These are phyloP conservation scores for Pandemis cinnamomeana DNA, from an alignment of 2,888 invertebrate species.

Conservation along the genomic window DNA sequence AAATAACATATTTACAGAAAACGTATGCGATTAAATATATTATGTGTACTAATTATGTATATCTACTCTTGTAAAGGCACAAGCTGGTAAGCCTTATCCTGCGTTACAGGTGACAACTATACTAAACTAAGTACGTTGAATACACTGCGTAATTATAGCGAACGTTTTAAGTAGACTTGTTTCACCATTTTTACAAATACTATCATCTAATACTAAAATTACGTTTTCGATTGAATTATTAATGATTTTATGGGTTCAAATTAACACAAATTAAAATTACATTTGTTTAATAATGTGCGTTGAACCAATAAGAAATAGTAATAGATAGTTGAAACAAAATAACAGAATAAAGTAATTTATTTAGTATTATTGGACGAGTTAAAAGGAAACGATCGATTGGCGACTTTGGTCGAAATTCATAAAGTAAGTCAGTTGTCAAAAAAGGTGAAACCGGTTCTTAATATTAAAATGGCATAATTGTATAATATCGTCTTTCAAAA, in stretches of 20 bases:
- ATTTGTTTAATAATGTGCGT: too few species aligned
- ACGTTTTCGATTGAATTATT: not conserved
- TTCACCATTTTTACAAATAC: not conserved
- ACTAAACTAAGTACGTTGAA: constrained; percentile 20
- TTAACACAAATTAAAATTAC: too few species aligned
- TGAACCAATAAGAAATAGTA: too few species aligned
- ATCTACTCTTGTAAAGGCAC: constrained; percentile 39
- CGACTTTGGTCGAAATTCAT: too few species aligned
- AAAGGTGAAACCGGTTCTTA: not conserved
- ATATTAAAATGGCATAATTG: not conserved
- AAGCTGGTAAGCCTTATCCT: constrained; percentile 38
- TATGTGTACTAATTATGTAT: constrained; percentile 21
- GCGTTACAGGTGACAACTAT: constrained; percentile 16
- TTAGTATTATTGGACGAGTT: too few species aligned
- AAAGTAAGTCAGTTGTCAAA: too few species aligned
- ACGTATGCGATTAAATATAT: constrained; percentile 18
- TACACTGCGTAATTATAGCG: constrained; percentile 13
- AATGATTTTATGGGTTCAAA: not conserved
- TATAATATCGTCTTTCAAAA: not conserved
- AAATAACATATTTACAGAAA: constrained; percentile 17
- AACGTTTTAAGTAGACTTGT: constrained; percentile 1
- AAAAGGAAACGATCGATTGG: too few species aligned
- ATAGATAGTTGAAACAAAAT: too few species aligned
- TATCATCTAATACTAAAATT: not conserved
- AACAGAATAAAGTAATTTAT: too few species aligned